Base-by-base conservation (phyloP, 1,140 invertebrate genomes). In the Sitobion miscanthi region DNA sequence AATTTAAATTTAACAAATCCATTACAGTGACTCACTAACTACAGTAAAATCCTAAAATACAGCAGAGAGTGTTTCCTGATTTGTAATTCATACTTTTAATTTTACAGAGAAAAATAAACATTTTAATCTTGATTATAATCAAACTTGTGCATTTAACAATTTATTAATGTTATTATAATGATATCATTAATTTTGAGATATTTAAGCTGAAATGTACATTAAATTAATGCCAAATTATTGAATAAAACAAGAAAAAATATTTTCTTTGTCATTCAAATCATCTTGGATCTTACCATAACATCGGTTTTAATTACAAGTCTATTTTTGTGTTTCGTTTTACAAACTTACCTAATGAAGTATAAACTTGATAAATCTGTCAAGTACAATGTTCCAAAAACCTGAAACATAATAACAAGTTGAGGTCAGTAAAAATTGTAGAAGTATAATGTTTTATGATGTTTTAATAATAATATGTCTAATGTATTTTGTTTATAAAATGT, bases 141-240 rank as follows among this genome's bases (percentile, higher is more conserved):
- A 77, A 77, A 77, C 14, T 77, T 0, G 8, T 77, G 62, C 14
- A n/a, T 77, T 35, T n/a, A 77, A 77, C n/a, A n/a, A 77, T 77
- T 42, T 42, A 42, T 42, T 77, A n/a, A 23, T 23, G 21, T 17
- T 62, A 30, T 62, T 77, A n/a, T n/a, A 77, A 77, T 77, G n/a
- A 17, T 77, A n/a, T 77, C 30, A n/a, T 77, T 77, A 77, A 35
- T 77, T 77, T 77, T 77, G 14, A 77, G 62, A n/a, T 77, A 77
- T 14, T 14, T n/a, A 77, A 77, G 30, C 30, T n/a, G 62, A 35
- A 77, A 77, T 77, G 5, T 77, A 77, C 62, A 77, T 77, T 69
- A 77, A 77, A 77, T n/a, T n/a, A 77, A 77, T 77, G 11, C 62
- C 62, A n/a, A 77, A 77, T n/a, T 77, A n/a, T 77, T 77, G 62